Base-by-base conservation (phyloP, 2,797 vertebrate genomes). In the Cyprinodon diabolis region DNA sequence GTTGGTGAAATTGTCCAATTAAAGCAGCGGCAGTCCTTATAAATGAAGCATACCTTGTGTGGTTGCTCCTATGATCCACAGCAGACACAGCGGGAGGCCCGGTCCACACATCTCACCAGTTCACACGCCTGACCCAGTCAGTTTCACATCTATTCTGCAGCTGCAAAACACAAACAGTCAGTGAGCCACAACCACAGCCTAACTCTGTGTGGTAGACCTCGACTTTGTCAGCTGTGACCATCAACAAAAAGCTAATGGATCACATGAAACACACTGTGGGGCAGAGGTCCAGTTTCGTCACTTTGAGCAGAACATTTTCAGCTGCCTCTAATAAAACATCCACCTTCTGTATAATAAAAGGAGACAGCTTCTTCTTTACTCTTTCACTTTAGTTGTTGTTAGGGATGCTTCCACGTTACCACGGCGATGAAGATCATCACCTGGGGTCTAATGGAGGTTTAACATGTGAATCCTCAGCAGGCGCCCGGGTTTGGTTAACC, bases 61-160 rank as follows among this genome's bases (percentile, higher is more conserved):
- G 21, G 17, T 71, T 45, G 80, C 40, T 66, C 86, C 79, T 1
- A 72, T 30, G 0, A 82, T 62, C 85, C 90, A 94, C 25, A 94
- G 86, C 85, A 95, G 77, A 69, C 56, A 80, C 25, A 81, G 70
- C 11, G 47, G 72, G 79, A 80, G 58, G 17, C 68, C 60, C 52
- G 81, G 80, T 68, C 81, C 81, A 82, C 81, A 83, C 95, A 95
- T 95, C 35, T 86, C 87, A 81, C 75, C 72, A 56, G n/a, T 58
- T 57, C 70, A 67, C 71, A 65, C 25, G 0, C 6, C 66, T 12
- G 72, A 81, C 56, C 65, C 82, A 35, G 19, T 58, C 69, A 25
- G 19, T 58, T 69, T 74, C 78, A 77, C 80, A 80, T 87, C 79
- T 78, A 88, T 75, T 71, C 82, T 77, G 58, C 81, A 74, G 82